Conservation (phyloP, 2,113 vertebrate species). For the Pseudonaja textilis region DNA sequence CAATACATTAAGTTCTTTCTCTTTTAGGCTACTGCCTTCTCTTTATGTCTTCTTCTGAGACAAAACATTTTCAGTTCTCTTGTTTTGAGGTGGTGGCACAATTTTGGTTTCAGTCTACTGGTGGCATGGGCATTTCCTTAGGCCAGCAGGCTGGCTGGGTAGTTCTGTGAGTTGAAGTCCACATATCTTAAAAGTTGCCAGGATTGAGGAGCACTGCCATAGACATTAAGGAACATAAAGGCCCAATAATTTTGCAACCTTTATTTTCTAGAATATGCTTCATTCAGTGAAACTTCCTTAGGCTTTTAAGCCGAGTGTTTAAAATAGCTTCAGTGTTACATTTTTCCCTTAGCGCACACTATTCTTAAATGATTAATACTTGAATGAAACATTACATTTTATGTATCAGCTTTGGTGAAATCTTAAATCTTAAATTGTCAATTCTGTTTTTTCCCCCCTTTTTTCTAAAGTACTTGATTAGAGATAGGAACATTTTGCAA, state of each 20-base stretch:
- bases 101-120: neutral
- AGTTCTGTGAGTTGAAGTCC: neutral
- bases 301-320: neutral
- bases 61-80: neutral
- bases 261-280: neutral
- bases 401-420: neutral
- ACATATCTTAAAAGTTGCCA: neutral
- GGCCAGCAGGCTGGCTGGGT: neutral
- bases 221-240: neutral
- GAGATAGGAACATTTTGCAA: neutral
- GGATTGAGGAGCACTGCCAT: neutral
- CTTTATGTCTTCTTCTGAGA: neutral
- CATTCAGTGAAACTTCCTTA: neutral
- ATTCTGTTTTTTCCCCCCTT: neutral
- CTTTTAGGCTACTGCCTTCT: neutral
- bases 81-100: neutral
- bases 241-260: neutral
- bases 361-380: neutral
- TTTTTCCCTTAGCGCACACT: neutral
- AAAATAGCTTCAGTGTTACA: neutral
- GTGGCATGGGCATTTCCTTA: neutral
- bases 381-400: neutral
- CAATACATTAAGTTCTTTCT: neutral
- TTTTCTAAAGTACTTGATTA: neutral
- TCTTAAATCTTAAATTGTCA: neutral